Evolutionary conservation across 2,888 invertebrate species (phyloP).

Genomic region (Lasioglossum leucozonium): DNA sequence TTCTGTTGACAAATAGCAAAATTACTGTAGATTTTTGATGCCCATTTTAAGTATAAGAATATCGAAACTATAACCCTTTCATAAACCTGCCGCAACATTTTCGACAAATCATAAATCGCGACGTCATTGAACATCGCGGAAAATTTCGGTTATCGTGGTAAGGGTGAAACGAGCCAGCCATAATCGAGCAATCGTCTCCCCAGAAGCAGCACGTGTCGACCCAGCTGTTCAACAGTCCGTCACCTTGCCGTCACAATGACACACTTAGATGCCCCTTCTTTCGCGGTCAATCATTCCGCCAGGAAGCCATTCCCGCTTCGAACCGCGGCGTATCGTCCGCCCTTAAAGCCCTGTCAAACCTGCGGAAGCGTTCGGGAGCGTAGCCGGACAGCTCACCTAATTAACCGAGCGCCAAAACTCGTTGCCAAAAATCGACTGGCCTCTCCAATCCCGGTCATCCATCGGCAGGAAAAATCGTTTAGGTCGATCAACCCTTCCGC

Average conservation of each 20-base stretch:
- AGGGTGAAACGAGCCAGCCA: not conserved
- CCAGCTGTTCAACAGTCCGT: not conserved
- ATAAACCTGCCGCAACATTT: no score
- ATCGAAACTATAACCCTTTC: no score
- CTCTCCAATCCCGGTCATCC: not conserved
- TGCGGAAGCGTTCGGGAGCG: slow-evolving; percentile 9
- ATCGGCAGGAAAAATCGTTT: slow-evolving; percentile 33
- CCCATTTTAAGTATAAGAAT: no score
- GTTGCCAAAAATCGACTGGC: slow-evolving; percentile 29
- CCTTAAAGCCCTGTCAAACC: slow-evolving; percentile 2
- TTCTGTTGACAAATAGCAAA: no score
- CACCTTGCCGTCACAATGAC: not conserved
- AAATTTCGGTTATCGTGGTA: not conserved
- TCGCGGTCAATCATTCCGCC: not conserved
- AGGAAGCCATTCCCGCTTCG: not conserved
- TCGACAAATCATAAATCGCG: no score
- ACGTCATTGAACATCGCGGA: not conserved
- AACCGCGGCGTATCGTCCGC: not conserved
- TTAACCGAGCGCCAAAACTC: slow-evolving; percentile 42
- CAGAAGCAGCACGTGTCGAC: not conserved
- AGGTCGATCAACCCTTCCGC: not conserved
- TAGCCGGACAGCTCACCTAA: slow-evolving; percentile 40
- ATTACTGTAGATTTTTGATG: no score
- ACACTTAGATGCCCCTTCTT: not conserved
- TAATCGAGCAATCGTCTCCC: not conserved